These are phyloP conservation scores for Hydrolagus colliei DNA, from an alignment of 2,797 vertebrate genomes.

Conservation along the genomic window DNA sequence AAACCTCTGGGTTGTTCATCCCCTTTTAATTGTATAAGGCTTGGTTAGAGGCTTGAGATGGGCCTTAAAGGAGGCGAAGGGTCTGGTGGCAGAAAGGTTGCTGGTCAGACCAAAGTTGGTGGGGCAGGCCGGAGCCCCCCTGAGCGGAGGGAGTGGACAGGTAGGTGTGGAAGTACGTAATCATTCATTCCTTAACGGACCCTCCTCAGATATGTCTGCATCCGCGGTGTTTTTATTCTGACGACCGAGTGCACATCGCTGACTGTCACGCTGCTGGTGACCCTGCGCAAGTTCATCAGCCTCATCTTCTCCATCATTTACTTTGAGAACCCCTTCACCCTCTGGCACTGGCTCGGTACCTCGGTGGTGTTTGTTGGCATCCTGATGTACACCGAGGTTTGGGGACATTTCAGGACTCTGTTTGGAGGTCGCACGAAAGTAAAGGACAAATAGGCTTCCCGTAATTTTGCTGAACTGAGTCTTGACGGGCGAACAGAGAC, in stretches of 20 bases:
- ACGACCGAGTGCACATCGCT: slow-evolving; percentile 92
- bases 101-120: too few species aligned
- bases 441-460: slow-evolving; percentile 33
- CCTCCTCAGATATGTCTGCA: slow-evolving; percentile 78
- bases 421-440: slow-evolving; percentile 30
- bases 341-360: slow-evolving; percentile 91
- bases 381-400: slow-evolving; percentile 85
- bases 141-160: too few species aligned
- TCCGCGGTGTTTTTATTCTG: slow-evolving; percentile 85
- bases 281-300: slow-evolving; percentile 89
- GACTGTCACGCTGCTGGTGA: slow-evolving; percentile 90
- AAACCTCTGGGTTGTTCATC: too few species aligned
- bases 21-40: too few species aligned
- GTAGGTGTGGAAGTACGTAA: background rate
- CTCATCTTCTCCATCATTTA: slow-evolving; percentile 95
- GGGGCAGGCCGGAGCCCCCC: too few species aligned
- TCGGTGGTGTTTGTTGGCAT: slow-evolving; percentile 80
- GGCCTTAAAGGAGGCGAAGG: too few species aligned
- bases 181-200: slow-evolving; percentile 8
- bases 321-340: slow-evolving; percentile 85
- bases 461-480: too few species aligned
- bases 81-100: too few species aligned
- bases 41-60: too few species aligned
- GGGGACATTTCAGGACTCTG: slow-evolving; percentile 49
- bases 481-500: background rate